Percentiles rank a stretch among this genome's conserved stretches.
Evolutionary conservation across 1,140 invertebrate genomes (phyloP).

Genomic region (Ladona fulva): DNA sequence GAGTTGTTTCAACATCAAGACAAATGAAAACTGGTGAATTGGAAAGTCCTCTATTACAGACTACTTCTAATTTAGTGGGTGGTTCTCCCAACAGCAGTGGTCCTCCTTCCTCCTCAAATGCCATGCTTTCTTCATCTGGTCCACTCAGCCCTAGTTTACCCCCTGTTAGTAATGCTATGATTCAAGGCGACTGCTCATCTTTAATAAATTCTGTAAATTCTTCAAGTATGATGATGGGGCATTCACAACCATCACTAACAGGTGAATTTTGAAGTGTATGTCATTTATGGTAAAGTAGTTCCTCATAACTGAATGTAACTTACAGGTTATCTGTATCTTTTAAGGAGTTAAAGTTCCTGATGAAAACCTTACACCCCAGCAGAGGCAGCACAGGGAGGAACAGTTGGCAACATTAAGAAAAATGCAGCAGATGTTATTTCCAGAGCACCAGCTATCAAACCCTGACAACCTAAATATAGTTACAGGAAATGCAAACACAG

Average conservation of each 20-base stretch:
- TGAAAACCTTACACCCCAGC: slow-evolving; percentile 93
- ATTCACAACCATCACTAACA: slow-evolving; percentile 50
- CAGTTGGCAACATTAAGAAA: slow-evolving; percentile 83
- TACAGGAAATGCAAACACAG: slow-evolving; percentile 22
- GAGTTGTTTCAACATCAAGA: background rate
- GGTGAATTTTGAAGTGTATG: slow-evolving; percentile 36
- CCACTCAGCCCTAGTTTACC: slow-evolving; percentile 19
- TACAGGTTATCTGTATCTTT: background rate
- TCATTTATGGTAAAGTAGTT: no score
- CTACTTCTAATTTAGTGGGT: background rate
- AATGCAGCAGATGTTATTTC: slow-evolving; percentile 87
- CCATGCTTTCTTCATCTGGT: slow-evolving; percentile 16
- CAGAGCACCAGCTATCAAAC: slow-evolving; percentile 51
- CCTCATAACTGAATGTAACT: no score
- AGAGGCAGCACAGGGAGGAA: slow-evolving; percentile 85
- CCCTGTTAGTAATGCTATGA: slow-evolving; percentile 17
- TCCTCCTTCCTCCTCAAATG: slow-evolving; percentile 22
- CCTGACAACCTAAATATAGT: slow-evolving; percentile 16
- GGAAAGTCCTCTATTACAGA: slow-evolving; percentile 5
- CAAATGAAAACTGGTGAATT: slow-evolving; percentile 27
- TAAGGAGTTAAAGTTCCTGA: slow-evolving; percentile 77
- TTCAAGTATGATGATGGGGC: slow-evolving; percentile 10
- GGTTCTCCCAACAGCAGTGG: background rate
- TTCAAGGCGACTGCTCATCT: slow-evolving; percentile 15
- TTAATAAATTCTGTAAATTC: slow-evolving; percentile 14